Conservation (phyloP, 2,797 vertebrate genomes). For the Trachurus trachurus region DNA sequence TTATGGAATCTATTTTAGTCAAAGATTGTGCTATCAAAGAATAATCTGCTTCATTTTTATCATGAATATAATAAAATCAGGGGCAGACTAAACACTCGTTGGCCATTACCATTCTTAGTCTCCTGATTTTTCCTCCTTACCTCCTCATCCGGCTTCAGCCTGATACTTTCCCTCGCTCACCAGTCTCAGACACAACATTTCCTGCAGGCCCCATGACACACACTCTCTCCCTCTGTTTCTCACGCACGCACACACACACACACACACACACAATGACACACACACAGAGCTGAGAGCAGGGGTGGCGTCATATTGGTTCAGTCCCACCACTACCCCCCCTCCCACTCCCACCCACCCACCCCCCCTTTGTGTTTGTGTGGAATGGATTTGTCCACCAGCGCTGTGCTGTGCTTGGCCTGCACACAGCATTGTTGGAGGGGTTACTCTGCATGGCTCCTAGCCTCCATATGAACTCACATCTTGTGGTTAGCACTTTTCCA, state of each 20-base stretch:
- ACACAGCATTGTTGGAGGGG: slow-evolving; percentile 33
- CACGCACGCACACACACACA: slow-evolving; percentile 19
- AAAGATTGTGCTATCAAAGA: slow-evolving; percentile 22
- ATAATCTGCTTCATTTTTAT: slow-evolving; percentile 22
- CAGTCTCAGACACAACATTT: slow-evolving; percentile 65
- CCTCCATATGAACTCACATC: slow-evolving; percentile 71
- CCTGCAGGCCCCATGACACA: slow-evolving; percentile 57
- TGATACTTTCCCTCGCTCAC: slow-evolving; percentile 33
- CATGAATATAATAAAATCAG: slow-evolving; percentile 4
- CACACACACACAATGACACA: slow-evolving; percentile 24
- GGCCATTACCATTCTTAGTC: slow-evolving; percentile 3
- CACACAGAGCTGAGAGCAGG: slow-evolving; percentile 44
- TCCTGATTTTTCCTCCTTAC: slow-evolving; percentile 17
- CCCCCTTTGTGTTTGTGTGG: slow-evolving; percentile 55
- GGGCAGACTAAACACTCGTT: slow-evolving; percentile 9
- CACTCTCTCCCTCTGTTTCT: slow-evolving; percentile 13
- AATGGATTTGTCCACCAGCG: slow-evolving; percentile 65
- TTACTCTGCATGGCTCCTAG: slow-evolving; percentile 56
- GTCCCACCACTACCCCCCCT: neutral
- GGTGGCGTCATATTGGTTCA: slow-evolving; percentile 59
- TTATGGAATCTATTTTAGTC: slow-evolving; percentile 53
- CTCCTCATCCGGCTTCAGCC: slow-evolving; percentile 20
- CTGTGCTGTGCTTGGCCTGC: slow-evolving; percentile 59
- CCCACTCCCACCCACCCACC: slow-evolving; percentile 25
- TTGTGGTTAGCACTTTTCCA: slow-evolving; percentile 38